Evolutionary conservation across 2,888 invertebrate genomes (phyloP), one percentile per base, ranked within the genome.

Genomic region (Lysandra coridon): DNA sequence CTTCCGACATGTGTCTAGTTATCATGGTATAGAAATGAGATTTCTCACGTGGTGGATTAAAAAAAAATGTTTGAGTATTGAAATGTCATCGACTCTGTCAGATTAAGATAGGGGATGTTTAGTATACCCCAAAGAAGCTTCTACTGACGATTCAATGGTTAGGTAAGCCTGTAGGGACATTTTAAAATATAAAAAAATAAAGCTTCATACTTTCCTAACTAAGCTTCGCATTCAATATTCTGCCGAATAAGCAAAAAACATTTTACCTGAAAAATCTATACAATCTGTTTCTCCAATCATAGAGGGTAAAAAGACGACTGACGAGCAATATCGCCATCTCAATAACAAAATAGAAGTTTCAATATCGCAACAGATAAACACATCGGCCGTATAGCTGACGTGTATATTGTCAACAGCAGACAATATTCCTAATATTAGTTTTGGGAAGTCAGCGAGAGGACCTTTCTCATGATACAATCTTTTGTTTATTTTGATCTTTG

Each of bases 331-430:
- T 33, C 17, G 53, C 57, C 30, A 76, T 75, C 53, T 75, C 75
- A n/a, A 74, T 74, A 74, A 30, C 33, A 57, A 76, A 76, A 40
- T 74, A 74, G 78, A 78, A 77, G 78, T 69, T 78, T 74, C 74
- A 74, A 76, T 76, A 57, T 76, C 49, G 57, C 57, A 74, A 60
- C 40, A 74, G 73, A 79, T 60, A 79, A 62, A 75, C 30, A 75
- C 62, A 60, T 79, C 57, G 60, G 62, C 30, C 23, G 57, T 6
- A 40, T 73, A 40, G 79, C 79, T 79, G 79, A 75, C 79, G 75
- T 44, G 79, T 44, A 75, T 44, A 75, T 75, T 75, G 79, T 75
- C 60, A 79, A 75, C 60, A 75, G 23, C 53, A 53, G 53, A 57
- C 78, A 78, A 78, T 73, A 73, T 74, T 53, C 33, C 40, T 53